Percentiles rank a stretch among this genome's conserved stretches.
Evolutionary conservation across 2,797 vertebrate species (phyloP).

Genomic region (Sarcoramphus papa): DNA sequence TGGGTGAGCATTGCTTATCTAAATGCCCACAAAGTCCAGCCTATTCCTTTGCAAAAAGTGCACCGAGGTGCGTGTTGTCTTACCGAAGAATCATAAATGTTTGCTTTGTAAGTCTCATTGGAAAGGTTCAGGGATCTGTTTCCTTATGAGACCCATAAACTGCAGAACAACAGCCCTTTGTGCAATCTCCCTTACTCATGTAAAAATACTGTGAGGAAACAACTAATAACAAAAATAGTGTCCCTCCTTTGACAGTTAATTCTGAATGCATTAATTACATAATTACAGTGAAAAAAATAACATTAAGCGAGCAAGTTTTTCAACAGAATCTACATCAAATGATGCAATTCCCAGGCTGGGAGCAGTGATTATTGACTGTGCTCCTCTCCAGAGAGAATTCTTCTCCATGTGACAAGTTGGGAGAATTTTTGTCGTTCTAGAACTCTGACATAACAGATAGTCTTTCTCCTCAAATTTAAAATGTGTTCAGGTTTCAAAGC

Average conservation of each 20-base stretch:
- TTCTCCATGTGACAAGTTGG: neutral
- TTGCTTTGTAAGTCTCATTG: neutral
- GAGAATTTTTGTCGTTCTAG: neutral
- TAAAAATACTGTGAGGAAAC: neutral
- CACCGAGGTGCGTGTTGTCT: neutral
- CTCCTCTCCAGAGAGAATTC: neutral
- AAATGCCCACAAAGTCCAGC: neutral
- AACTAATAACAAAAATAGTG: neutral
- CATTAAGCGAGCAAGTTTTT: neutral
- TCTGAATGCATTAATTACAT: neutral
- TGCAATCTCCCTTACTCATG: neutral
- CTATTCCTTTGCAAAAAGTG: neutral
- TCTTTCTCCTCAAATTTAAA: neutral
- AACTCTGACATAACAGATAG: neutral
- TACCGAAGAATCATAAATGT: neutral
- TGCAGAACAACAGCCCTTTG: neutral
- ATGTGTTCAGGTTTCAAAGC: neutral
- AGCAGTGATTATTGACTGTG: neutral
- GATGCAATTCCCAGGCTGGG: neutral
- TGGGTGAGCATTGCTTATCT: neutral
- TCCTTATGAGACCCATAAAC: neutral
- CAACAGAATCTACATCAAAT: neutral
- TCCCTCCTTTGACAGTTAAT: neutral
- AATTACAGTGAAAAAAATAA: neutral
- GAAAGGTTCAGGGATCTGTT: neutral